Conservation (phyloP, 2,113 vertebrate species). For the Tenrec ecaudatus region DNA sequence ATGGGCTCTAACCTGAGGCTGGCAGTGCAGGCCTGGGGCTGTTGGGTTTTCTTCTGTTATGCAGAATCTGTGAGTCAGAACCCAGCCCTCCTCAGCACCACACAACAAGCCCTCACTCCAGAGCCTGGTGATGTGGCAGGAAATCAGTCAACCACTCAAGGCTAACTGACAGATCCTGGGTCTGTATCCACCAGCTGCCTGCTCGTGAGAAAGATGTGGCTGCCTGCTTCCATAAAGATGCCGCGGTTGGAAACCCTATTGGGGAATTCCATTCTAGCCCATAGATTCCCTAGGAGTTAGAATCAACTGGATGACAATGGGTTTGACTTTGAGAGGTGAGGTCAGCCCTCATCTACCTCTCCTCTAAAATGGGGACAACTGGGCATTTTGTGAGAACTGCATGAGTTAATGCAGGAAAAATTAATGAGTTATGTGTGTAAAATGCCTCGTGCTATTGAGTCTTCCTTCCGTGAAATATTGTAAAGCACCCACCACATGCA, state of each 20-base stretch:
- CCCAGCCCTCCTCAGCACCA: too few relatives aligned
- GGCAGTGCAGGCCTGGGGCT: too few relatives aligned
- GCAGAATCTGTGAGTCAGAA: too few relatives aligned
- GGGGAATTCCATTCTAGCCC: neutral
- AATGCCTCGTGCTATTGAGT: neutral
- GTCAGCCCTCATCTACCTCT: neutral
- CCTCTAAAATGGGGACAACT: slow-evolving; percentile 57
- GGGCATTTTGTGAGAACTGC: slow-evolving; percentile 19
- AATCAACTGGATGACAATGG: neutral
- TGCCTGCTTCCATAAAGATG: neutral
- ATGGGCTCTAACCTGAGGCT: too few relatives aligned
- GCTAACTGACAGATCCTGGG: neutral
- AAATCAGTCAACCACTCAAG: too few relatives aligned
- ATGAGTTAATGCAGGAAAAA: slow-evolving; percentile 30
- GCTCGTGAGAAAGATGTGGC: neutral
- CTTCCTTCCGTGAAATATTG: slow-evolving; percentile 56
- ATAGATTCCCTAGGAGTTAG: neutral
- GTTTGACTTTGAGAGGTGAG: neutral
- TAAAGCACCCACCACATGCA: neutral
- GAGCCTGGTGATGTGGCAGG: neutral
- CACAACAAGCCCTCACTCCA: neutral
- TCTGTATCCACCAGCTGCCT: neutral
- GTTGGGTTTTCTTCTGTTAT: too few relatives aligned
- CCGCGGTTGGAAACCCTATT: neutral
- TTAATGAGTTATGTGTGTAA: slow-evolving; percentile 45